These are phyloP conservation scores for Phocoena phocoena DNA, from an alignment of 2,113 vertebrate genomes.

Conservation along the genomic window DNA sequence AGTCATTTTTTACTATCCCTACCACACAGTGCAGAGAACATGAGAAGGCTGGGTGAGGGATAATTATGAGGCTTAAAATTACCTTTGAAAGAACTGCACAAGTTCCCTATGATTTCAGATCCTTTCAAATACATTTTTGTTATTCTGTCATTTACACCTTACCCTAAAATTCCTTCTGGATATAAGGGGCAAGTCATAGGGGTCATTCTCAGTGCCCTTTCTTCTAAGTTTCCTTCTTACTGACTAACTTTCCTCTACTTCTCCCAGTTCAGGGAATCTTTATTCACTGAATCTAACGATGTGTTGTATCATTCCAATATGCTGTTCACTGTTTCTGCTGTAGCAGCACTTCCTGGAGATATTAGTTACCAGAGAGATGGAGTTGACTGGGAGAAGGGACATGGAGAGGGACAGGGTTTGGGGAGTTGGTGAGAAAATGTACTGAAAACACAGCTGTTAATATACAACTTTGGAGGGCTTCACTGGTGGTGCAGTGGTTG, in stretches of 20 bases:
- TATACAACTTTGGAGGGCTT: neutral
- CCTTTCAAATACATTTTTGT: neutral
- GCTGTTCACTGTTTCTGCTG: neutral
- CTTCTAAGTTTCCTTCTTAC: neutral
- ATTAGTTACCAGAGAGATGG: neutral
- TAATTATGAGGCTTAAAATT: neutral
- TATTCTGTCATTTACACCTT: neutral
- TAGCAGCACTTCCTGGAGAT: neutral
- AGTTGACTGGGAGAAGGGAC: neutral
- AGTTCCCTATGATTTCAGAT: neutral
- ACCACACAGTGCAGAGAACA: neutral
- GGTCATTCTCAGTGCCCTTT: neutral
- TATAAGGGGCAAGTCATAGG: rapidly evolving
- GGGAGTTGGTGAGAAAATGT: neutral
- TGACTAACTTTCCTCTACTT: neutral
- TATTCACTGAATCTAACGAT: neutral
- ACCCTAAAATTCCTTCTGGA: neutral
- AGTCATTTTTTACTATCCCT: neutral
- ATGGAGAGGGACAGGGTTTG: rapidly evolving
- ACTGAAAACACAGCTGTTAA: neutral
- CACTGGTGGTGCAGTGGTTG: no score
- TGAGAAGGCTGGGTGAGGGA: neutral
- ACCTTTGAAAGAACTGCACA: neutral
- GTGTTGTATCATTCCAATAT: neutral
- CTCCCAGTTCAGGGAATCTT: neutral